phyloP scores from a whole-genome alignment of 92 coral and sea anemone species.

The Plumapathes pennacea region DNA sequence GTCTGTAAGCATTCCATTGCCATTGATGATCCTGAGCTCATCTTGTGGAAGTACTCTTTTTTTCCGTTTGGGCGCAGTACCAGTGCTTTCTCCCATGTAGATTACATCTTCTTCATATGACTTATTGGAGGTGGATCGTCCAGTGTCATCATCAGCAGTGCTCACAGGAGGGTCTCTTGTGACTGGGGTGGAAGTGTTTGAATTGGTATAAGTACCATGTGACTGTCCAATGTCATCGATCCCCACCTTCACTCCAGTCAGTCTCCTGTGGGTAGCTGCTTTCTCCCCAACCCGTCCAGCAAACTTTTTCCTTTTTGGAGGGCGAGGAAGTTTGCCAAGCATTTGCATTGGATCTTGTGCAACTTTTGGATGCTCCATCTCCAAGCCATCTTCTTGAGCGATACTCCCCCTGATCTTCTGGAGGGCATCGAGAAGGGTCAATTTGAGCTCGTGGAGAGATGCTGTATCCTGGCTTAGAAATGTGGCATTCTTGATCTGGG shows the following conservation, averaged over 20 bases:
- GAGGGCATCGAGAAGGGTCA: not conserved
- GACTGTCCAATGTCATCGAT: not conserved
- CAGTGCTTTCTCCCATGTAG: not conserved
- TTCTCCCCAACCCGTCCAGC: constrained; percentile 20
- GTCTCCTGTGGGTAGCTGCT: constrained; percentile 11
- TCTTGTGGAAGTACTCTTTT: not conserved
- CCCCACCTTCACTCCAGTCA: constrained; percentile 5
- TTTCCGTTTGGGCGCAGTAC: not conserved
- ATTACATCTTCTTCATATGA: not conserved
- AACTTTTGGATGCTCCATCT: constrained; percentile 7
- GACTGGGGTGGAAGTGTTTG: not conserved
- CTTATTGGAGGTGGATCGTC: not conserved
- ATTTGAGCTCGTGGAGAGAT: not conserved
- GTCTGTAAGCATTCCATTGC: constrained; percentile 15
- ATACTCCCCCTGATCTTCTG: not conserved
- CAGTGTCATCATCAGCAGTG: not conserved
- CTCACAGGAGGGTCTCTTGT: not conserved
- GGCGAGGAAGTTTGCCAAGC: not conserved
- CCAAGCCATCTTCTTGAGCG: constrained; percentile 25
- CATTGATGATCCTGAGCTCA: not conserved
- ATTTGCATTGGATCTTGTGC: too few species aligned
- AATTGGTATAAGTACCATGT: constrained; percentile 1
- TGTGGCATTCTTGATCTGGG: constrained; percentile 4
- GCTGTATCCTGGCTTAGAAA: not conserved
- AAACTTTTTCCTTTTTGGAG: constrained; percentile 5